Evolutionary conservation across 1,140 invertebrate species (phyloP).

Genomic region (Adelges cooleyi): DNA sequence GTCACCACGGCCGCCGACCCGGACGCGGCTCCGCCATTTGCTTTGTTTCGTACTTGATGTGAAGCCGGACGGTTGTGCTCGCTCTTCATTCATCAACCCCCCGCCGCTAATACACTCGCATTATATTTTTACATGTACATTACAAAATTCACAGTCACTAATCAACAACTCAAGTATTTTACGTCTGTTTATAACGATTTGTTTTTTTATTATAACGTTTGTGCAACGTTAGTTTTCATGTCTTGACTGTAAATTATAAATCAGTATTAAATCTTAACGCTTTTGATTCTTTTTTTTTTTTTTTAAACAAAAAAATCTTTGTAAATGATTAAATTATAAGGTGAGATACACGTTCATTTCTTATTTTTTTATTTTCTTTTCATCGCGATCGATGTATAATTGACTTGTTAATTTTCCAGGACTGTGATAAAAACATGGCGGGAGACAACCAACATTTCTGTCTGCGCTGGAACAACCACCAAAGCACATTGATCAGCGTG

Average conservation of each 20-base stretch:
- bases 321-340: slow-evolving; percentile 22
- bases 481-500: slow-evolving; percentile 43
- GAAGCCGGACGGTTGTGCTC: slow-evolving; percentile 12
- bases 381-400: no score
- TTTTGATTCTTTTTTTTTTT: neutral
- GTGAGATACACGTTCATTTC: neutral
- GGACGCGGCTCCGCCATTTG: neutral
- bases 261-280: no score
- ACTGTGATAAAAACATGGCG: slow-evolving; percentile 30
- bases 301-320: neutral
- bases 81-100: neutral
- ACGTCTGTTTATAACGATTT: no score
- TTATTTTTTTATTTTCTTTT: neutral
- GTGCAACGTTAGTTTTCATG: no score
- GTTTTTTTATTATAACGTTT: no score
- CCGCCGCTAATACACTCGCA: neutral
- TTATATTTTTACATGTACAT: neutral
- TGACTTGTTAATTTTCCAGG: neutral
- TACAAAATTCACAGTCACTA: neutral
- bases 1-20: neutral
- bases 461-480: slow-evolving; percentile 48
- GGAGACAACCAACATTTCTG: slow-evolving; percentile 43
- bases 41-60: slow-evolving; percentile 27
- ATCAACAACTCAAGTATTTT: neutral
- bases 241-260: no score